Percentiles rank a stretch among this genome's conserved stretches.
Evolutionary conservation across 2,888 invertebrate species (phyloP).

Genomic region (Cheilosia vernalis): DNA sequence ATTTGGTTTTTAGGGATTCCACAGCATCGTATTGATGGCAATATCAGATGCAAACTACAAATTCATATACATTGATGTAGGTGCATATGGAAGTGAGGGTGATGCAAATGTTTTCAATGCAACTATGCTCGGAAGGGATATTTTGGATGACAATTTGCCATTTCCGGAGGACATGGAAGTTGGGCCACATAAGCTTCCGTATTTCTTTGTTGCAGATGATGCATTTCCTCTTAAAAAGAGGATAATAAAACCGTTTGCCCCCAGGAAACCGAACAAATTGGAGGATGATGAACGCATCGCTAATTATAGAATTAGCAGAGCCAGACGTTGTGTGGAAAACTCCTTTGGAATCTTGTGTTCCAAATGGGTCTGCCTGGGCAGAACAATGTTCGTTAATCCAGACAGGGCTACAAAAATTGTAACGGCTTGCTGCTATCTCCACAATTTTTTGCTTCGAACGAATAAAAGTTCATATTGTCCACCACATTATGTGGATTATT

Average conservation of each 20-base stretch:
- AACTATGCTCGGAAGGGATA: neutral
- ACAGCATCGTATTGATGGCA: constrained; percentile 7
- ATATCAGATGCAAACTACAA: constrained; percentile 4
- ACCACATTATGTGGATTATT: no score
- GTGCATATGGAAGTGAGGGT: neutral
- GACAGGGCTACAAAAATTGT: neutral
- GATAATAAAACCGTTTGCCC: neutral
- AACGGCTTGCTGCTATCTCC: neutral
- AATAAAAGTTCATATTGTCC: no score
- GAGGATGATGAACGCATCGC: neutral
- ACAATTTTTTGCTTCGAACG: no score
- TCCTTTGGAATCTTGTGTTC: no score
- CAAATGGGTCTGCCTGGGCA: neutral
- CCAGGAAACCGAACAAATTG: neutral
- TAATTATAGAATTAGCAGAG: neutral
- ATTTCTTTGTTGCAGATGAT: neutral
- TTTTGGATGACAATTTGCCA: no score
- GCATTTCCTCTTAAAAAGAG: neutral
- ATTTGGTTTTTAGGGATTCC: neutral
- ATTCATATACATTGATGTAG: neutral
- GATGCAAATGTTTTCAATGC: neutral
- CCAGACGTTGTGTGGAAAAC: neutral
- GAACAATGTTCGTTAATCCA: no score
- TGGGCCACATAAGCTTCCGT: neutral
- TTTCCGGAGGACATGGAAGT: neutral